Evolutionary conservation across 2,797 vertebrate species (phyloP).

Genomic region (Chloroceryle inda): DNA sequence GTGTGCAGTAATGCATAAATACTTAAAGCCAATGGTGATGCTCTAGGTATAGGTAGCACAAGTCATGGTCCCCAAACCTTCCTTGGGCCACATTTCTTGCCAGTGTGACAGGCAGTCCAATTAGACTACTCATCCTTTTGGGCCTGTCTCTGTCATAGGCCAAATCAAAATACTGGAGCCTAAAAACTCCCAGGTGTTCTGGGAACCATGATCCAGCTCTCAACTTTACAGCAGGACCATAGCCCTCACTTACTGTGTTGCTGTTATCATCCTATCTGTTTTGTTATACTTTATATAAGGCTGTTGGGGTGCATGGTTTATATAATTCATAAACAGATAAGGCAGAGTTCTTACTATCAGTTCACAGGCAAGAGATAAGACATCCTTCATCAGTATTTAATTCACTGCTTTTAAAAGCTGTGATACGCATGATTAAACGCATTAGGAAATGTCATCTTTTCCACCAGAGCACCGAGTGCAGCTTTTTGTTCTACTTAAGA

Average conservation of each 20-base stretch:
- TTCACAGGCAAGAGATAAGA: slow-evolving; percentile 45
- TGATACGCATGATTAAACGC: neutral
- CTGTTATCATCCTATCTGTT: neutral
- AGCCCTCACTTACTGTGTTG: neutral
- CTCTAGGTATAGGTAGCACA: neutral
- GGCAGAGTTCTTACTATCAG: slow-evolving; percentile 22
- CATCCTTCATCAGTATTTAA: slow-evolving; percentile 47
- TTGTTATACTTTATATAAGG: neutral
- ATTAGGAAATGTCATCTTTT: slow-evolving; percentile 52
- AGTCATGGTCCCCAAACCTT: neutral
- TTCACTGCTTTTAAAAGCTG: slow-evolving; percentile 14
- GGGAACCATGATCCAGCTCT: neutral
- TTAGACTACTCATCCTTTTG: neutral
- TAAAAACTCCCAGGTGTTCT: neutral
- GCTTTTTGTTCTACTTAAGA: slow-evolving; percentile 17
- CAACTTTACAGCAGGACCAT: neutral
- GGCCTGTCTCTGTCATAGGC: neutral
- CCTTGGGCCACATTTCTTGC: neutral
- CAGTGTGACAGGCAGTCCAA: neutral
- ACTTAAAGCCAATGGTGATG: neutral
- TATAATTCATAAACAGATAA: slow-evolving; percentile 50
- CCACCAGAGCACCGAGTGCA: neutral
- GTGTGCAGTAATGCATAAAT: neutral
- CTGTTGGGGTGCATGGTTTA: neutral
- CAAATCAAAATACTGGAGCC: neutral